Evolutionary conservation across 2,888 invertebrate genomes (phyloP), one percentile per base, ranked within the genome.

Genomic region (Platycheirus albimanus): DNA sequence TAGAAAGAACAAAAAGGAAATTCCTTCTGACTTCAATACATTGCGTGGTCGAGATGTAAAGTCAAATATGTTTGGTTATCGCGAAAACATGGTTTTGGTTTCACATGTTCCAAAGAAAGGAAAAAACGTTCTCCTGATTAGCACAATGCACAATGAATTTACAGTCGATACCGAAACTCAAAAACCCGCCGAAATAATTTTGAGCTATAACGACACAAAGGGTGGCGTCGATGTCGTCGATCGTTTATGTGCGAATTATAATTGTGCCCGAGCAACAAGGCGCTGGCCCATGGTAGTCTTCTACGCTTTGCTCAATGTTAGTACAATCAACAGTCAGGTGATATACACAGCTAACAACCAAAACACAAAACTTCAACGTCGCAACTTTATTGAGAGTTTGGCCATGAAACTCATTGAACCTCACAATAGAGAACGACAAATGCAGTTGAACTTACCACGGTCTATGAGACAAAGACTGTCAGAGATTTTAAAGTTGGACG

Each of bases 171-270:
- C 36, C 36, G 36, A 36, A 36, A 36, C 36, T 36, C 36, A 36
- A 36, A 11, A 36, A 36, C 36, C 36, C 36, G 24, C 36, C 36
- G 24, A 11, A 5, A 36, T 36, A 36, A 36, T 36, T 36, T 10
- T 36, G 36, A 36, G 36, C 36, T 36, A 36, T 8, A 36, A 36
- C 11, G 36, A 36, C 36, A 36, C 36, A 3, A 36, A 36, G 36
- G 67, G 67, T 38, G 67, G 67, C 67, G 67, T 54, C 52, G 43
- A 72, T 52, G 43, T 49, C 63, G 63, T 49, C 0, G 61, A 71
- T 61, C 63, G 54, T 70, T 52, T 52, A 67, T 77, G 71, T 58
- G 67, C 56, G 49, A 61, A 41, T 56, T 71, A 72, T 52, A 79
- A 72, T 72, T 58, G 41, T 67, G 72, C 67, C 52, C 51, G 69